Evolutionary conservation across 2,888 invertebrate species (phyloP), one percentile per base, ranked within the genome.

Genomic region (Anorthoa munda): DNA sequence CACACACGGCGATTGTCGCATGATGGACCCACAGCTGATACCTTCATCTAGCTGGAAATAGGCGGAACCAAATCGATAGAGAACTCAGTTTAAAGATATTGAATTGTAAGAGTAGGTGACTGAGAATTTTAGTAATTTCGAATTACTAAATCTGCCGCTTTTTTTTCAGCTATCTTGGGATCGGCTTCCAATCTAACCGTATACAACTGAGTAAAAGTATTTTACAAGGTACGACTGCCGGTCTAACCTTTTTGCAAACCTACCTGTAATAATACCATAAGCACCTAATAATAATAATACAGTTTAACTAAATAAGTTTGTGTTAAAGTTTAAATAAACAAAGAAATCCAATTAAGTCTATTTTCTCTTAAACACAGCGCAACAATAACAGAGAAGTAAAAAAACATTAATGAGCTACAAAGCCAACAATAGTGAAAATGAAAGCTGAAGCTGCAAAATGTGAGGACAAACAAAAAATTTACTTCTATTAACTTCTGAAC

Each of bases 41-140:
- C 56, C 56, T 55, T 13, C 18, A 50, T 51, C 12, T 60, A 83
- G 64, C 63, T 79, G 72, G 12, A 46, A 65, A 53, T 53, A 55
- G 5, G 17, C 7, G 4, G 11, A 21, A 21, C 26, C 13, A 2
- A 17, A 13, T 23, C 31, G n/a, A 59, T 53, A 39, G n/a, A 13
- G 17, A 55, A 4, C 26, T 12, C 7, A 56, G 4, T 1, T 18
- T 15, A 31, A 15, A 39, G 1, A 31, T 23, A 48, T 55, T 31
- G 0, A 9, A 48, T 18, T 26, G 23, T 39, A 1, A 65, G 48
- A 26, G 21, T 18, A 23, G 18, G 18, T 39, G 17, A 23, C 11
- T 9, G 11, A 55, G 13, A 71, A 56, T 13, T 15, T 53, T 26
- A 55, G 21, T 39, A 15, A 11, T 23, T 55, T 55, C 13, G 5